Evolutionary conservation across 2,113 vertebrate species (phyloP).

Genomic region (Boulengeromyrus knoepffleri): DNA sequence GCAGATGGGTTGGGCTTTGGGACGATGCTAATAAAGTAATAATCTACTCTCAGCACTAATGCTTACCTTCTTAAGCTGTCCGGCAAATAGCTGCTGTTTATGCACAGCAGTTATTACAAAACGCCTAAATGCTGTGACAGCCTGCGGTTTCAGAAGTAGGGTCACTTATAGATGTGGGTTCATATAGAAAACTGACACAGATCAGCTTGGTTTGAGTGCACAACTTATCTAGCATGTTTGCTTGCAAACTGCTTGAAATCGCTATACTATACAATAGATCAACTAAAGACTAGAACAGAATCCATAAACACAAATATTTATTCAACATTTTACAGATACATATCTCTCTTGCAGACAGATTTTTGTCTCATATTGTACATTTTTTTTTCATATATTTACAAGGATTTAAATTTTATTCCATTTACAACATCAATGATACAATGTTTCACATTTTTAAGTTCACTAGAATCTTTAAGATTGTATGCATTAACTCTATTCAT

Average conservation of each 20-base stretch:
- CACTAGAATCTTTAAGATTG: conserved; percentile 47
- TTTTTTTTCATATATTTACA: conserved; percentile 77
- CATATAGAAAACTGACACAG: not conserved
- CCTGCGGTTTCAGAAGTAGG: not conserved
- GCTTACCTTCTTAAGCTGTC: not conserved
- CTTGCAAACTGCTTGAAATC: not conserved
- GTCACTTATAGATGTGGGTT: not conserved
- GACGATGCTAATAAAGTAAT: not conserved
- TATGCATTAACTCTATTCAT: conserved; percentile 33
- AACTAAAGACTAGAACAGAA: not conserved
- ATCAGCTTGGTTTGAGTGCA: not conserved
- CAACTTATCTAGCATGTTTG: not conserved
- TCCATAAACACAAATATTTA: conserved; percentile 79
- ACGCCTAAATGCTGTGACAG: not conserved
- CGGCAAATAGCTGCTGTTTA: not conserved
- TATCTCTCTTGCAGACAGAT: conserved; percentile 75
- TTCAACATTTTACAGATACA: conserved; percentile 86
- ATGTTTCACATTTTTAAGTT: conserved; percentile 74
- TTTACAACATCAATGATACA: conserved; percentile 87
- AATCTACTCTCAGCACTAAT: not conserved
- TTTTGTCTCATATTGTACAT: conserved; percentile 77
- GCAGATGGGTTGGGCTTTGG: not conserved
- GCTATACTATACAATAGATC: not conserved
- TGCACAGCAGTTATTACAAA: not conserved
- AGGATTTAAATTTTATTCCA: conserved; percentile 72